Evolutionary conservation across 92 coral and sea anemone species (phyloP).

Genomic region (Palythoa caribaeorum): DNA sequence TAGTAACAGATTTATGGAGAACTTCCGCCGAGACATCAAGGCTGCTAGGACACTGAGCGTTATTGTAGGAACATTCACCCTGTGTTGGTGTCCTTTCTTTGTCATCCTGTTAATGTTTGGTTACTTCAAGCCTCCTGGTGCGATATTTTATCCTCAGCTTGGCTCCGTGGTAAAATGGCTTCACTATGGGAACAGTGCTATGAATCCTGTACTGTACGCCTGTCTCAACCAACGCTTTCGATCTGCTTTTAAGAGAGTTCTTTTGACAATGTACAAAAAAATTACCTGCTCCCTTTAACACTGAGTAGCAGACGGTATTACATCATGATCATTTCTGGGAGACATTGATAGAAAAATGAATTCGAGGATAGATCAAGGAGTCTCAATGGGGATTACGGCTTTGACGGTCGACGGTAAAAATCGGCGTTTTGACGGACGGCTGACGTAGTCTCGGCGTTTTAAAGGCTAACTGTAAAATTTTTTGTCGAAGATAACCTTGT

Average conservation of each 20-base stretch:
- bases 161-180: conserved; percentile 67
- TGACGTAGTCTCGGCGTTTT: too few relatives aligned
- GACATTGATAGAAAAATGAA: too few relatives aligned
- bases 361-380: too few relatives aligned
- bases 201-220: conserved; percentile 83
- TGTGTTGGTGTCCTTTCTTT: conserved; percentile 84
- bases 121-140: conserved; percentile 39
- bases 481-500: too few relatives aligned
- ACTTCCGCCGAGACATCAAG: conserved; percentile 72
- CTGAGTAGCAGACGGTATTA: background rate
- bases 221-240: conserved; percentile 78
- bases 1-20: conserved; percentile 53
- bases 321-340: too few relatives aligned
- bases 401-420: too few relatives aligned
- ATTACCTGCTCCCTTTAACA: background rate
- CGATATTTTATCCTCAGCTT: background rate
- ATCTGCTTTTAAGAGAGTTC: conserved; percentile 64
- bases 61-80: conserved; percentile 74
- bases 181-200: conserved; percentile 77
- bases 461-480: too few relatives aligned
- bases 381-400: too few relatives aligned
- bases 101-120: conserved; percentile 44
- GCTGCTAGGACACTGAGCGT: conserved; percentile 89
- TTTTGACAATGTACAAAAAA: conserved; percentile 38
- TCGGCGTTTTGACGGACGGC: too few relatives aligned